Evolutionary conservation across 2,888 invertebrate genomes (phyloP), one percentile per base, ranked within the genome.

Genomic region (Crocallis elinguaria): DNA sequence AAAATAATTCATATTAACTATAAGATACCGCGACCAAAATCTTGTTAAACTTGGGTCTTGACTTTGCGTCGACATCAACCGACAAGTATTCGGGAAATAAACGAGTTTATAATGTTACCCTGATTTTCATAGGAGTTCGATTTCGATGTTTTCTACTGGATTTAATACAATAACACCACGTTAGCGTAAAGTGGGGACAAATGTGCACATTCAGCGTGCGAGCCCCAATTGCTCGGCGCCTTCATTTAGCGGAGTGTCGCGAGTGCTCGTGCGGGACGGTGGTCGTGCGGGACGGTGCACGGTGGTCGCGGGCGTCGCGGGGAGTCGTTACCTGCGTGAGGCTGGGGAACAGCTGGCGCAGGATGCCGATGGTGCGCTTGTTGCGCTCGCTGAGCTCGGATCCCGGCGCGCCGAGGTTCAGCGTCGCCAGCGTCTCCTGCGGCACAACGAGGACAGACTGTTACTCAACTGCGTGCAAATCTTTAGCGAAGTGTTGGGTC

Each of bases 291-390:
- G 25, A 8, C 6, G 23, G 23, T 25, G 23, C 3, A 6, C 7
- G 23, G 23, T 8, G 23, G n/a, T n/a, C 29, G 29, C 7, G 11
- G 9, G 11, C 3, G 11, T 4, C 11, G 36, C 7, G 14, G 13
- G 9, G 9, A 32, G 33, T 84, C 25, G 9, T 9, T 93, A 96
- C 95, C 95, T 95, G 94, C 60, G 95, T 94, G 67, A 95, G 91
- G 49, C 93, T 92, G 29, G 95, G 95, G 88, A 96, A 96, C 53
- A 95, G 92, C 74, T 95, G 94, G 51, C 95, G 92, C 65, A 95
- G 92, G 73, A 95, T 93, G 69, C 95, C 95, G 75, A 96, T 95
- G 66, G 95, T 96, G 76, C 95, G 92, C 87, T 95, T 96, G 87
- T 94, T 95, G 73, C 95, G 93, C 66, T 94, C 93, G 77, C 94